Percentiles rank a stretch among this genome's conserved stretches.
phyloP scores from a whole-genome alignment of 64 coral and sea anemone species.

The Acropora yongei region DNA sequence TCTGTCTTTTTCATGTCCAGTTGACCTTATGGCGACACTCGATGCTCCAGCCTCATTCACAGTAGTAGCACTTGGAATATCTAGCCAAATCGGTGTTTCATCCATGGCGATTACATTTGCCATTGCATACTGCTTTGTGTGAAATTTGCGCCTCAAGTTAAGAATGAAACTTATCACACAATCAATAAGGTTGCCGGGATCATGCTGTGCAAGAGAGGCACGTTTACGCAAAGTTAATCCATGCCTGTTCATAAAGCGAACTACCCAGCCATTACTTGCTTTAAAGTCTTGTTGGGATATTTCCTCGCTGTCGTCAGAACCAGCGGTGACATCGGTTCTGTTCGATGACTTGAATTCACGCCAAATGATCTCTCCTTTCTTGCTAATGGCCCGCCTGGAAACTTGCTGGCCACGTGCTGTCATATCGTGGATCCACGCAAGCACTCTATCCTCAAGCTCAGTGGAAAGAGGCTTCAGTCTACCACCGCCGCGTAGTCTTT shows the following conservation, averaged over 20 bases:
- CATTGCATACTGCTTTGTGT: slow-evolving; percentile 45
- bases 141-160: slow-evolving; percentile 49
- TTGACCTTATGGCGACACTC: slow-evolving; percentile 38
- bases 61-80: slow-evolving; percentile 38
- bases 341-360: slow-evolving; percentile 38
- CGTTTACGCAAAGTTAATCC: slow-evolving; percentile 30
- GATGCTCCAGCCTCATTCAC: slow-evolving; percentile 49
- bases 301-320: slow-evolving; percentile 16
- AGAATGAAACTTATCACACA: slow-evolving; percentile 62
- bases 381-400: slow-evolving; percentile 44
- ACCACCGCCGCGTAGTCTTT: slow-evolving; percentile 62
- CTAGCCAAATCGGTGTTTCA: slow-evolving; percentile 40
- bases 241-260: not conserved
- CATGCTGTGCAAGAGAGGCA: slow-evolving; percentile 55
- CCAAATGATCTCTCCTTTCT: slow-evolving; percentile 64
- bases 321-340: not conserved
- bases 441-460: slow-evolving; percentile 56
- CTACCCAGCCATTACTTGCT: too few species aligned
- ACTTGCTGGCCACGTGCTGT: slow-evolving; percentile 51
- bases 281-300: slow-evolving; percentile 37
- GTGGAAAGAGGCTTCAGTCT: slow-evolving; percentile 56
- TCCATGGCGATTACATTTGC: slow-evolving; percentile 56
- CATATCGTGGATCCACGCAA: slow-evolving; percentile 46
- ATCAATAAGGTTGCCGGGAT: slow-evolving; percentile 51
- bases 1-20: slow-evolving; percentile 38